These are phyloP conservation scores for Micronycteris hirsuta DNA, from an alignment of 2,113 vertebrate genomes.

Conservation along the genomic window DNA sequence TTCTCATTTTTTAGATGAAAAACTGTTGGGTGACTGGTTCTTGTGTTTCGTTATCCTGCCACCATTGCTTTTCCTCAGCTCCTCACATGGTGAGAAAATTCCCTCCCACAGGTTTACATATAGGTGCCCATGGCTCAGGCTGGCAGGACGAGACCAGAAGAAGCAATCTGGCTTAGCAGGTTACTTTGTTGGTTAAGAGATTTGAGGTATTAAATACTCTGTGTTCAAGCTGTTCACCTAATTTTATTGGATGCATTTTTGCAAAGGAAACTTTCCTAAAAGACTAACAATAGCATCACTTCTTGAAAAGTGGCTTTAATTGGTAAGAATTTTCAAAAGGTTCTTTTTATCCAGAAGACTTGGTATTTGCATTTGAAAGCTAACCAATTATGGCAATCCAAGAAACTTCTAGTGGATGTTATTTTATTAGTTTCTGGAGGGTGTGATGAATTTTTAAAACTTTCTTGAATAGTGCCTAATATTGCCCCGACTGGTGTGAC, in stretches of 20 bases:
- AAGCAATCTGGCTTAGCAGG: not conserved
- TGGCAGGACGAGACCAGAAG: not conserved
- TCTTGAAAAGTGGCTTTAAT: not conserved
- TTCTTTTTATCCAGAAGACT: not conserved
- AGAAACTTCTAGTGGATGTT: not conserved
- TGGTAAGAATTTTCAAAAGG: not conserved
- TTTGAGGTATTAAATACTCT: not conserved
- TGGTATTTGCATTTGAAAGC: not conserved
- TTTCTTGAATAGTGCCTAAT: not conserved
- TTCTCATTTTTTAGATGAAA: not conserved
- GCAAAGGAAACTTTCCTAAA: not conserved
- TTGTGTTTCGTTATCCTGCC: not conserved
- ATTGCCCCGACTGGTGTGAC: not conserved
- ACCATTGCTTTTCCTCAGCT: not conserved
- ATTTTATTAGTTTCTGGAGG: not conserved
- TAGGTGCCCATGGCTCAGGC: not conserved
- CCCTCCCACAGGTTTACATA: not conserved
- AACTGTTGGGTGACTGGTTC: not conserved
- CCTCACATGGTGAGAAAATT: not conserved
- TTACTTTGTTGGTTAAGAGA: not conserved
- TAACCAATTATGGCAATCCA: not conserved
- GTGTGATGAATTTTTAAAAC: not conserved
- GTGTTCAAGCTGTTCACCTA: not conserved
- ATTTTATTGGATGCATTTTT: slow-evolving; percentile 11
- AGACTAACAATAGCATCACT: not conserved